phyloP scores from a whole-genome alignment of 2,888 invertebrate species.

The Sarcophaga variegata region DNA sequence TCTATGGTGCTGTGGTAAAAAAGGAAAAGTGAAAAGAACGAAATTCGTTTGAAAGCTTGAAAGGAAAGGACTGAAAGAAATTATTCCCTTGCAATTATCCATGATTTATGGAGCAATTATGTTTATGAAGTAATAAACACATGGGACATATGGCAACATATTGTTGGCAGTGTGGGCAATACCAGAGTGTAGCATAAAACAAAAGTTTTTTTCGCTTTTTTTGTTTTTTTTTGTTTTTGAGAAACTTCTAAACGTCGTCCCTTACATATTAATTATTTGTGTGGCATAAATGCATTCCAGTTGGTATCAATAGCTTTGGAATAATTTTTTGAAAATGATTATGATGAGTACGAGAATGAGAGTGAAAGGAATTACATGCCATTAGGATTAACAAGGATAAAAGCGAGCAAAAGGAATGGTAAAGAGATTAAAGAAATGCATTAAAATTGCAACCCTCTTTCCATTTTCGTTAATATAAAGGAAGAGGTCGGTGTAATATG shows the following conservation, averaged over 20 bases:
- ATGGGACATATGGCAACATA: conserved; percentile 66
- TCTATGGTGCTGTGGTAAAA: conserved; percentile 2
- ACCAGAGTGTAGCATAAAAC: neutral
- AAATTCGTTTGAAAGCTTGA: neutral
- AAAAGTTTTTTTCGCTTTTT: conserved; percentile 22
- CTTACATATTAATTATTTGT: conserved; percentile 37
- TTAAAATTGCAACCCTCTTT: conserved; percentile 44
- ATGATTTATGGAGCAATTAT: conserved; percentile 69
- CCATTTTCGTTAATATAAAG: neutral
- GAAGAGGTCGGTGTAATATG: neutral
- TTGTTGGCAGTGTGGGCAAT: neutral
- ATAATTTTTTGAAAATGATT: neutral
- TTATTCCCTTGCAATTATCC: conserved; percentile 66
- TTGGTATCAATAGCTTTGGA: neutral
- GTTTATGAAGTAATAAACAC: conserved; percentile 65
- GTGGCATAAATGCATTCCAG: conserved; percentile 17
- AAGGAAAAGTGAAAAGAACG: neutral
- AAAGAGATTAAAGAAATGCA: conserved; percentile 57
- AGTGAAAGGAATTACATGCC: conserved; percentile 46
- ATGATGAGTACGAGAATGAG: neutral
- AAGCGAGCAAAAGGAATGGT: neutral
- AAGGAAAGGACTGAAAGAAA: conserved; percentile 32
- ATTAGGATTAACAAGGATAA: conserved; percentile 51
- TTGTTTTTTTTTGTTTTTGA: neutral
- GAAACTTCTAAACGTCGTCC: neutral